Evolutionary conservation across 2,797 vertebrate genomes (phyloP).

Genomic region (Anas capensis): DNA sequence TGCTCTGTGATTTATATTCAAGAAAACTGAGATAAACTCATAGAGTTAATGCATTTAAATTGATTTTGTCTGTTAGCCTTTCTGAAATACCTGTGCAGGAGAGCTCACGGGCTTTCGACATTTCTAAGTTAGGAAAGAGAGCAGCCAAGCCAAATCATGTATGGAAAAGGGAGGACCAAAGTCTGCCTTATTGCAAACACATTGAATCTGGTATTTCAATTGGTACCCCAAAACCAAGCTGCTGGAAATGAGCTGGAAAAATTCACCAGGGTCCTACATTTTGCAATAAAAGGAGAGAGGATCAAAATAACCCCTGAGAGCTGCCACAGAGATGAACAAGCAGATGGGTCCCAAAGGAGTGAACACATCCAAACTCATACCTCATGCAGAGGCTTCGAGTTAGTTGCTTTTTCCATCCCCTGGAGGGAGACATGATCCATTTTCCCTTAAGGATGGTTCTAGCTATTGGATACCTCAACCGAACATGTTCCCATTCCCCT

Average conservation of each 20-base stretch:
- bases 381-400: neutral
- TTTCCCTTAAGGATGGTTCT: neutral
- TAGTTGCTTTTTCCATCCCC: neutral
- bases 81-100: neutral
- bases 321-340: neutral
- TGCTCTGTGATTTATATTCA: neutral
- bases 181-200: neutral
- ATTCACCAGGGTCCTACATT: neutral
- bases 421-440: neutral
- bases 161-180: neutral
- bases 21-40: neutral
- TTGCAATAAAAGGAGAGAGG: neutral
- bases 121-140: neutral
- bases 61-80: neutral
- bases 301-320: neutral
- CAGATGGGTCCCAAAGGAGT: neutral
- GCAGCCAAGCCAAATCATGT: neutral
- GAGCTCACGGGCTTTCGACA: neutral
- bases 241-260: neutral
- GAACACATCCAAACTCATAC: neutral
- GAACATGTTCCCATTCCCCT: neutral
- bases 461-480: neutral
- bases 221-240: neutral
- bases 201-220: neutral
- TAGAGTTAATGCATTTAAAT: conserved; percentile 31